These are phyloP conservation scores for Cottus gobio DNA, from an alignment of 2,113 vertebrate species.

Conservation along the genomic window DNA sequence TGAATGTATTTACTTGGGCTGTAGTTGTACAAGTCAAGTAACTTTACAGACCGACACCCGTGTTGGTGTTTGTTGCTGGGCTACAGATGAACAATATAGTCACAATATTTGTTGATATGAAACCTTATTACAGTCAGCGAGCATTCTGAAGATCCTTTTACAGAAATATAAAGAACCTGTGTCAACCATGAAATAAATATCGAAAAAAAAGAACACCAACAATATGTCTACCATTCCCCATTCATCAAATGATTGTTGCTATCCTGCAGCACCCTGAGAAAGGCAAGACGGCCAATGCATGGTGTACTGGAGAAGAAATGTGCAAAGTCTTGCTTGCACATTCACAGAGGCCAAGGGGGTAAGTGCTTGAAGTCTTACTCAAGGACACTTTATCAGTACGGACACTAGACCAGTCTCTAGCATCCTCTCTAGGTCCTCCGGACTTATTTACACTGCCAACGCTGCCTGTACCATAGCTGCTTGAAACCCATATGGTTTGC, in stretches of 20 bases:
- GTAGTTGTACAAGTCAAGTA: constrained; percentile 6
- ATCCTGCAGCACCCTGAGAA: neutral
- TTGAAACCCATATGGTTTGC: constrained; percentile 38
- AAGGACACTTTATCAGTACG: constrained; percentile 6
- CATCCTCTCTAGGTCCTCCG: constrained; percentile 4
- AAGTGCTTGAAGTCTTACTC: neutral
- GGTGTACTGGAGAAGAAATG: neutral
- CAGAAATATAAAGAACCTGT: neutral
- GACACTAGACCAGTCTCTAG: constrained; percentile 3
- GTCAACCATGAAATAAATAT: neutral
- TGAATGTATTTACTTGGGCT: neutral
- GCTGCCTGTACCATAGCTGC: constrained; percentile 10
- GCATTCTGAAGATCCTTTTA: neutral
- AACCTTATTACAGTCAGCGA: neutral
- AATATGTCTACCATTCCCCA: neutral
- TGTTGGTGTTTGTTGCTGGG: neutral
- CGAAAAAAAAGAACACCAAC: neutral
- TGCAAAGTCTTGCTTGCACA: neutral
- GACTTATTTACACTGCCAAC: constrained; percentile 31
- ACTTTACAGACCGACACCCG: constrained; percentile 25
- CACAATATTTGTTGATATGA: neutral
- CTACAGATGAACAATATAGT: neutral
- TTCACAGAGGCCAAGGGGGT: neutral
- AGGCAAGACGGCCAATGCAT: neutral
- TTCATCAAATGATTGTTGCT: neutral